Evolutionary conservation across 2,113 vertebrate species (phyloP), one percentile per base, ranked within the genome.

Genomic region (Delphinus delphis): DNA sequence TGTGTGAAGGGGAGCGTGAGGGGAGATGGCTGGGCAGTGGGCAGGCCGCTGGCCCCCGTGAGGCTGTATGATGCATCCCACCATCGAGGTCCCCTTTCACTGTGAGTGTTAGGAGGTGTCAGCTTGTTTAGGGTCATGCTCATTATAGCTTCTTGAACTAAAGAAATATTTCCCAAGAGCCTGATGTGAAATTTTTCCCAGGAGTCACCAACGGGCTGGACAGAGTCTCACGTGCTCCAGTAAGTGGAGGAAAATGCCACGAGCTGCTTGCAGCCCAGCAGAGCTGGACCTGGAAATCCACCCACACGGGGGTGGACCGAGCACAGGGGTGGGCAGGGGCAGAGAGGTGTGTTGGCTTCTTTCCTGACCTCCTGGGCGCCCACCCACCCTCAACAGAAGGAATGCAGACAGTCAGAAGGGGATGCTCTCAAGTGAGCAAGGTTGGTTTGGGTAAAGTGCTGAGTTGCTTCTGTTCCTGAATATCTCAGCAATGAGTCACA

Each of bases 21-120:
- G n/a, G 55, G 63, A 65, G 53, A 38, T 0, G 10, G 85, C n/a
- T 50, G 12, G 55, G 80, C 1, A 1, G 71, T 6, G 21, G 70
- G 23, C 18, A 55, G 80, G n/a, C 44, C 60, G 9, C 55, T 41
- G 83, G 33, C 41, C 55, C 28, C 50, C 25, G 63, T 31, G 79
- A 44, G 26, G 36, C n/a, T 63, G 1, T 5, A 0, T 15, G 36
- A 21, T 21, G 1, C 26, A n/a, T 53, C 17, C 38, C 6, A 1
- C 1, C 25, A 20, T 21, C 44, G 31, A 33, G 63, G 41, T 10
- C 38, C 82, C 47, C 33, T 50, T 25, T 58, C 14, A 31, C 44
- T 28, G 18, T 44, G 31, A 47, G 7, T 71, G 33, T 80, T 44
- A 67, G 41, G 31, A 73, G 26, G 12, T 21, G 8, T 47, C 25